Evolutionary conservation across 1,140 invertebrate genomes (phyloP), one percentile per base, ranked within the genome.

Genomic region (Rhagoletis zephyria): DNA sequence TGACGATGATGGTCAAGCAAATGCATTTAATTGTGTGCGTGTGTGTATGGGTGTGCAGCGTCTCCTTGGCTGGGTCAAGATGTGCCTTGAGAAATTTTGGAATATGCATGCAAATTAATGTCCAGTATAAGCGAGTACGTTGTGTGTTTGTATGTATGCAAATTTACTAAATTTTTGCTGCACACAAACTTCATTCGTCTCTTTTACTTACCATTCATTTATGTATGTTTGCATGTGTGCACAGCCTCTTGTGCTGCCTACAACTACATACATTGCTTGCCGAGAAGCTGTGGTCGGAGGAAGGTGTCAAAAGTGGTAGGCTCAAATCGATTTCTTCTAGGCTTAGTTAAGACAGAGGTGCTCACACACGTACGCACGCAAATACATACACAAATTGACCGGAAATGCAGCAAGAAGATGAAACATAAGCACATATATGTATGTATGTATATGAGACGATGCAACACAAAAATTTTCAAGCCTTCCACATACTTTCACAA

Each of bases 81-180:
- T 67, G 19, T 81, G 48, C 48, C 74, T 81, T 81, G 74, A 81
- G 74, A 81, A 19, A 81, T 81, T 81, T 81, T 48, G 19, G 48
- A 81, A 81, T 56, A 42, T 59, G 74, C 6, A 40, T 30, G 51
- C 51, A 7, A 2, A 56, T 10, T 10, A 56, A 56, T 3, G 51
- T 56, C 51, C 51, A 56, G 1, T 56, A 10, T 10, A 56, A 56
- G 51, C 10, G 51, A 56, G 10, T 56, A 10, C 51, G 10, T 56
- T 30, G 30, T 30, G 30, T 30, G 30, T 10, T 56, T 56, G 10
- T 3, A 56, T 3, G 10, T 45, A 12, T 45, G 67, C 3, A 48
- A 56, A 4, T 48, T n/a, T 14, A 7, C 42, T 16, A 74, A n/a
- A 74, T 74, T 74, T 74, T 74, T 74, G 40, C 40, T 74, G 42